Evolutionary conservation across 2,797 vertebrate genomes (phyloP).

Genomic region (Acanthis flammea): DNA sequence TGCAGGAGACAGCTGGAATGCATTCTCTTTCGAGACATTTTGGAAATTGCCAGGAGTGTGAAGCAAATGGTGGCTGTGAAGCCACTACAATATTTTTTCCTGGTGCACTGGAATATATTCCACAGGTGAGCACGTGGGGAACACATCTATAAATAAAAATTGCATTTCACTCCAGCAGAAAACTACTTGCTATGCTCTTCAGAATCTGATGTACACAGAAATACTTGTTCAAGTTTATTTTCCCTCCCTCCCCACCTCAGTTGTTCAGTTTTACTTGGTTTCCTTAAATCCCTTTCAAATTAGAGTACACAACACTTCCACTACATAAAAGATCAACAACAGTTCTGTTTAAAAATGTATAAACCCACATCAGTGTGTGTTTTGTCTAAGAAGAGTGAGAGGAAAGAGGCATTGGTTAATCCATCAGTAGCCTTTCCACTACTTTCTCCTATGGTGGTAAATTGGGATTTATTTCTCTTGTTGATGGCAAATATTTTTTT

Average conservation of each 20-base stretch:
- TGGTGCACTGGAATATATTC: background rate
- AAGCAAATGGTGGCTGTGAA: constrained; percentile 44
- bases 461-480: constrained; percentile 13
- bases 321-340: background rate
- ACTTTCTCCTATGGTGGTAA: background rate
- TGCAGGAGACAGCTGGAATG: background rate
- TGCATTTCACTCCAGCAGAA: background rate
- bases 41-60: background rate
- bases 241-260: background rate
- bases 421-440: background rate
- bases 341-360: background rate
- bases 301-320: background rate
- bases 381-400: background rate
- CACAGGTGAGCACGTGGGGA: background rate
- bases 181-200: background rate
- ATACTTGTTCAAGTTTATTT: background rate
- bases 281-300: constrained; percentile 1
- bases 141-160: background rate
- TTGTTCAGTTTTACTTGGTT: background rate
- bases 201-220: background rate
- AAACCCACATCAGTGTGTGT: background rate
- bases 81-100: background rate
- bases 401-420: background rate
- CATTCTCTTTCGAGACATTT: background rate
- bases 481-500: background rate